phyloP scores from a whole-genome alignment of 2,888 invertebrate species.

The Apodemia zela region DNA sequence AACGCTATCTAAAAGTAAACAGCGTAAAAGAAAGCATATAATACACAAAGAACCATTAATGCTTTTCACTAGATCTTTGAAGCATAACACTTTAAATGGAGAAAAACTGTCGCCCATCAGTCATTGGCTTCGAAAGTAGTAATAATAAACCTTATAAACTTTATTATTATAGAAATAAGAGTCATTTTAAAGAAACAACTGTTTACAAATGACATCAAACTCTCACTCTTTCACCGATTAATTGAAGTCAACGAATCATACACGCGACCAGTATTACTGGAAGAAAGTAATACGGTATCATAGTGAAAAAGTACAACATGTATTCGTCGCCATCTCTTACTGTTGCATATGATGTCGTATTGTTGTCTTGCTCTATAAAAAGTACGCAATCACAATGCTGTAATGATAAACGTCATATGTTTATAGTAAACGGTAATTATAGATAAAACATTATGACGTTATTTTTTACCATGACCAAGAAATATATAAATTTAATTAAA shows the following conservation, averaged over 20 bases:
- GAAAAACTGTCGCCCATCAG: slow-evolving; percentile 66
- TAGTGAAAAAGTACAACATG: slow-evolving; percentile 56
- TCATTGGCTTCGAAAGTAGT: slow-evolving; percentile 56
- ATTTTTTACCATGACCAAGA: neutral
- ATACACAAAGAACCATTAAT: slow-evolving; percentile 30
- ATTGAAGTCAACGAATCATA: slow-evolving; percentile 59
- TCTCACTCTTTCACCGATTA: slow-evolving; percentile 70
- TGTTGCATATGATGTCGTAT: slow-evolving; percentile 29
- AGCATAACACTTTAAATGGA: slow-evolving; percentile 59
- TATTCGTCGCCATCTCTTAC: slow-evolving; percentile 57
- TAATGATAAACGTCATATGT: slow-evolving; percentile 62
- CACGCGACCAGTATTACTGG: slow-evolving; percentile 52
- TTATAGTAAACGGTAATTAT: slow-evolving; percentile 40
- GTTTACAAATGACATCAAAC: slow-evolving; percentile 49
- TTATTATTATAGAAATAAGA: slow-evolving; percentile 23
- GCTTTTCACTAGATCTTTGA: slow-evolving; percentile 58
- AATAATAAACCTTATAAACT: slow-evolving; percentile 11
- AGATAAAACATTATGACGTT: slow-evolving; percentile 27
- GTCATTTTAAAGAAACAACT: slow-evolving; percentile 19
- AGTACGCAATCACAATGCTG: slow-evolving; percentile 52
- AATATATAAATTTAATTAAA: too few relatives aligned
- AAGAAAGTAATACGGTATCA: slow-evolving; percentile 72
- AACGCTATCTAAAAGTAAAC: neutral
- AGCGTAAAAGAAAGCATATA: slow-evolving; percentile 35
- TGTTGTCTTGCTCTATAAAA: slow-evolving; percentile 60